Base-by-base conservation (phyloP, 2,113 vertebrate species). In the Hirundichthys speculiger region DNA sequence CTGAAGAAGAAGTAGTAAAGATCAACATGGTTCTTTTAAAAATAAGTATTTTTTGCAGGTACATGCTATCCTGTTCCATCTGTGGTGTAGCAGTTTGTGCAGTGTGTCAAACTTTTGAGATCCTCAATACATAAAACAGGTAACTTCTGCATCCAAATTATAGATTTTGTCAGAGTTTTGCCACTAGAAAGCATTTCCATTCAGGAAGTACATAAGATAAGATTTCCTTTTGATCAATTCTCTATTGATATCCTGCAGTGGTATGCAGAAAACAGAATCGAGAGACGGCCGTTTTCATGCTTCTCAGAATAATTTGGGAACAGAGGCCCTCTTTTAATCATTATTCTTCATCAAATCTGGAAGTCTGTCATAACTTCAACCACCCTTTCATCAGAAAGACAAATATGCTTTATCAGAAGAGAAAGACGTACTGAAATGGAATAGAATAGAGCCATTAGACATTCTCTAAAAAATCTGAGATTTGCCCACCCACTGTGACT, bases 171-270 rank as follows among this genome's bases (percentile, higher is more conserved):
- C 47, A 55, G 20, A 57, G 42, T 64, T 75, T 4, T 10, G 4
- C 30, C 30, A 34, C 30, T 10, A 34, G 24, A 64, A 42, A 21
- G 18, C 55, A 43, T 25, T 24, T 41, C 20, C 30, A 64, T 40
- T 70, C 18, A 24, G 64, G 48, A 56, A 59, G 51, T 20, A 43
- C 4, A 20, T 21, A 42, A 30, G 74, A 58, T 75, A 22, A 75
- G 38, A 20, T 67, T 83, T 66, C 40, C 52, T 73, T 83, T 83
- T 82, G 77, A 85, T 83, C 64, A 80, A 47, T 69, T 21, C 60
- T 50, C 71, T 81, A 79, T 88, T 80, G 84, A 84, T 80, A 80
- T 61, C 68, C 78, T 64, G 49, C 71, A 73, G 76, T 77, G n/a
- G n/a, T n/a, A n/a, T n/a, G 22, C 16, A 76, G 24, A 56, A 34